Evolutionary conservation across 2,888 invertebrate species (phyloP), one percentile per base, ranked within the genome.

Genomic region (Busseola fusca): DNA sequence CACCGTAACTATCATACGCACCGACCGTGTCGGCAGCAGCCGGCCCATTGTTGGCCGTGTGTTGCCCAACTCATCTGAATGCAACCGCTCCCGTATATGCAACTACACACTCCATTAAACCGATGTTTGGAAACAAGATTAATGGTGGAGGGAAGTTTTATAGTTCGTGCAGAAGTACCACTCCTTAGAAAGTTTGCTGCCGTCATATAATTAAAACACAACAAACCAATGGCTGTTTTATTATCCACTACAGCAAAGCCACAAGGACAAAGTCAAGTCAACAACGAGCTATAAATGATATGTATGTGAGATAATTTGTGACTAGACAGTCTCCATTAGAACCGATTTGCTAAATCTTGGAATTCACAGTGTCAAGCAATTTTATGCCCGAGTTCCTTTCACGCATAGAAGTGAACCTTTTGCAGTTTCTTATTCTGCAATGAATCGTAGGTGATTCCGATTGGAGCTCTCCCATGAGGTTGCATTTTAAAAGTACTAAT

Each of bases 91-190:
- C 93, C 87, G 90, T 83, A 79, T 70, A 86, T 86, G 89, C 86
- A 88, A 87, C 89, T 88, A 83, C 82, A 90, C 90, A 91, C 90
- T 89, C 92, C 92, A 93, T 93, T 93, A 89, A 90, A 88, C 90
- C 78, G 82, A 78, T 87, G 88, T 93, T 91, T 90, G 87, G 91
- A 88, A 93, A 93, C 88, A 91, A 92, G 91, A 93, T 92, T 90
- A 89, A 92, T 92, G 86, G 84, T 79, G 50, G 54, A 72, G 80
- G 54, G 57, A 64, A 68, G 40, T 27, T 58, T 65, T 52, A 40
- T 54, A 62, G 64, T 54, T 40, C 10, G 12, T 52, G 66, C 64
- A 69, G 79, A 68, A 79, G 69, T 42, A 69, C 69, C 74, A 48
- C 58, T 65, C 54, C 76, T 80, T 57, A 69, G 81, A 81, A 76